These are phyloP conservation scores for Plestiodon gilberti DNA, from an alignment of 2,113 vertebrate genomes.

Conservation along the genomic window DNA sequence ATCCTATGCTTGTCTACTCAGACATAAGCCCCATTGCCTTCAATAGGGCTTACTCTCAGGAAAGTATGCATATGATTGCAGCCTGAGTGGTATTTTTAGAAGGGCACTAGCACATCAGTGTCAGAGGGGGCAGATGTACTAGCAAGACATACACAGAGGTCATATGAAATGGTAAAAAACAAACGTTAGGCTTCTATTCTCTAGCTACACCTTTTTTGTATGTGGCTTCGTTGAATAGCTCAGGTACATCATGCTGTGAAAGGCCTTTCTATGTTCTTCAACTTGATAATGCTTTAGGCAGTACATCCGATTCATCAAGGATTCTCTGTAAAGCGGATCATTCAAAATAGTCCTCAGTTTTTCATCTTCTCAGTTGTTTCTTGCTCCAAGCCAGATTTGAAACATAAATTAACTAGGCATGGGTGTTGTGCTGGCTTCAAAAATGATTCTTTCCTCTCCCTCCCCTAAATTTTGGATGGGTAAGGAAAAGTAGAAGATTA, in stretches of 20 bases:
- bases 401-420: neutral
- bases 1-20: no score
- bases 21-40: no score
- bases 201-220: neutral
- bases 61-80: no score
- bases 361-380: neutral
- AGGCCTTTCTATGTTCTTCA: neutral
- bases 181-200: neutral
- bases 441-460: neutral
- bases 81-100: neutral
- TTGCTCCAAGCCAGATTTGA: slow-evolving; percentile 2
- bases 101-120: neutral
- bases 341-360: neutral
- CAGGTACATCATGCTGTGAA: neutral
- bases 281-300: slow-evolving; percentile 9
- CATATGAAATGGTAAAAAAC: neutral
- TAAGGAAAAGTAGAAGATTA: neutral
- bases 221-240: neutral
- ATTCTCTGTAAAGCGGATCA: neutral
- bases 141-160: neutral
- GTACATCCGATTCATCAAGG: neutral
- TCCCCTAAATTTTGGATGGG: neutral
- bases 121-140: no score
- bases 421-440: neutral
- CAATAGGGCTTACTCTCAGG: no score